Evolutionary conservation across 2,888 invertebrate species (phyloP), one percentile per base, ranked within the genome.

Genomic region (Nemapogon koenigi): DNA sequence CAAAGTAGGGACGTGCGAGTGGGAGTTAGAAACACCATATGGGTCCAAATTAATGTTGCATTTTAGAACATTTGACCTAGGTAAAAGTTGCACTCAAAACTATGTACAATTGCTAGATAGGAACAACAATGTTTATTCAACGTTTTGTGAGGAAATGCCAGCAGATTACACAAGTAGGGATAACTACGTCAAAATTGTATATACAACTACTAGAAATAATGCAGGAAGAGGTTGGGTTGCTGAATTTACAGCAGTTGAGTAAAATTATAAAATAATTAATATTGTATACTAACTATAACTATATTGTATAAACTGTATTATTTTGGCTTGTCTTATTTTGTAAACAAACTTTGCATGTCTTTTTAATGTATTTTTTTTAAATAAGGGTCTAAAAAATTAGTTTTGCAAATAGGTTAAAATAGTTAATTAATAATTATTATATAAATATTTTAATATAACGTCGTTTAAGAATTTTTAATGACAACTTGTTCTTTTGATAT

Each of bases 141-240:
- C 69, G 3, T 84, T 67, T 51, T 75, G 71, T 46, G 55, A 58
- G 1, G 62, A 87, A 67, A 81, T 81, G 41, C 88, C 90, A 0
- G 81, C 81, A 0, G 58, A 66, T 26, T 85, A 82, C 48, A 66
- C 62, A 3, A 81, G 84, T 33, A 44, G 48, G 0, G 75, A 79
- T 6, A 84, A 85, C 53, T 69, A 67, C 40, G 59, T 90, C 1
- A 67, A 79, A 29, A 68, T 91, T 8, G 76, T 81, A 1, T 89
- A 87, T 54, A 75, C 71, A 28, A 87, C 89, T 18, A 83, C 83
- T 8, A 63, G 81, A 33, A 87, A 88, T 49, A 90, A 88, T 50
- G 83, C 83, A 15, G 91, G 90, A 6, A 80, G 81, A 1, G 91
- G 91, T 14, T 91, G 89, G 87, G 53, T 78, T 2, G 79, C 81